Conservation (phyloP, 1,140 invertebrate species). For the Drosophila lacertosa region DNA sequence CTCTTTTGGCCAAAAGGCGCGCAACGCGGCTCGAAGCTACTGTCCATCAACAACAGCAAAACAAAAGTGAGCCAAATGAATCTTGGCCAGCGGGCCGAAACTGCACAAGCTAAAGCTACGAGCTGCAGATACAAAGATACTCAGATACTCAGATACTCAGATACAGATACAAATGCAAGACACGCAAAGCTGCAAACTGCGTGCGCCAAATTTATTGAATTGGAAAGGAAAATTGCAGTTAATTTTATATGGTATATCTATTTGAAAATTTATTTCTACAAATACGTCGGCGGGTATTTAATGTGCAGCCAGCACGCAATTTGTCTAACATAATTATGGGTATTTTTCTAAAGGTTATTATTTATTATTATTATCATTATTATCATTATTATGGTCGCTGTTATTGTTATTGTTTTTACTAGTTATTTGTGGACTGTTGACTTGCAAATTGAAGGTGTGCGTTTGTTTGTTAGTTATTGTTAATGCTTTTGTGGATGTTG, state of each 20-base stretch:
- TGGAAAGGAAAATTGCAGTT: conserved; percentile 78
- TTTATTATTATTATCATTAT: conserved; percentile 11
- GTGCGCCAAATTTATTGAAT: conserved; percentile 75
- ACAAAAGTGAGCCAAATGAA: conserved; percentile 41
- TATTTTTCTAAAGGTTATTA: conserved; percentile 42
- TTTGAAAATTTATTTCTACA: conserved; percentile 75
- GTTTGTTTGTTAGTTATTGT: conserved; percentile 3
- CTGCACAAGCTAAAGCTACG: conserved; percentile 15
- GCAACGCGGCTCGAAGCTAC: conserved; percentile 21
- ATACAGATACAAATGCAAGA: conserved; percentile 30
- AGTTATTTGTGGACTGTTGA: conserved; percentile 47
- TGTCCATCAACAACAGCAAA: conserved; percentile 53
- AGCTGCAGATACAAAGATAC: conserved; percentile 19
- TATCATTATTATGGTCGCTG: conserved; percentile 16
- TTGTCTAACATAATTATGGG: conserved; percentile 59
- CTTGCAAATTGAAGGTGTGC: conserved; percentile 49
- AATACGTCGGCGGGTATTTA: conserved; percentile 50
- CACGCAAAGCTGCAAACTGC: conserved; percentile 62
- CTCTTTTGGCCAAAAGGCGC: conserved; percentile 17
- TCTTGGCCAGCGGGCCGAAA: conserved; percentile 26
- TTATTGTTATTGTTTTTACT: conserved; percentile 52
- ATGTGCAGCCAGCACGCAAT: conserved; percentile 62
- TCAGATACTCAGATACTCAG: conserved; percentile 3
- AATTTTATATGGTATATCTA: conserved; percentile 41
- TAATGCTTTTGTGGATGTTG: conserved; percentile 32